These are phyloP conservation scores for Drosophila planitibia DNA, from an alignment of 2,888 invertebrate genomes.

Conservation along the genomic window DNA sequence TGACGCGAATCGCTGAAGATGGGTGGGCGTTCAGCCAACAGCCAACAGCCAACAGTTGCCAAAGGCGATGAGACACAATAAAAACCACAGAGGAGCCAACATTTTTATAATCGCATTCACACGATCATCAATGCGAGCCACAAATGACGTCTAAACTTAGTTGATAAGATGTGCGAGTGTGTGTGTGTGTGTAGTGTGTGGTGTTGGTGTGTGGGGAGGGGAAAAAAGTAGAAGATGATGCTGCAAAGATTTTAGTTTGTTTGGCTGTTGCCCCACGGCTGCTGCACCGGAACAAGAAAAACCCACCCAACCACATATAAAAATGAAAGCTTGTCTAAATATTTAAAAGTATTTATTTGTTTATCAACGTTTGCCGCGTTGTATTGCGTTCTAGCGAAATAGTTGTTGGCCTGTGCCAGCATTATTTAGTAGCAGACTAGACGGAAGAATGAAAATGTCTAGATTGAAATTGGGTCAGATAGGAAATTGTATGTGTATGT, in stretches of 20 bases:
- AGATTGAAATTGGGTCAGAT: slow-evolving; percentile 36
- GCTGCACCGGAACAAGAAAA: slow-evolving; percentile 51
- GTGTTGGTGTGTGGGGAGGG: background rate
- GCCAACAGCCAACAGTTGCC: slow-evolving; percentile 35
- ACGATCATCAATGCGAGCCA: slow-evolving; percentile 11
- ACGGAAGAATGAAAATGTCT: slow-evolving; percentile 38
- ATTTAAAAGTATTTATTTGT: slow-evolving; percentile 51
- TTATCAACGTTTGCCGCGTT: slow-evolving; percentile 34
- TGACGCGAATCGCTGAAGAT: slow-evolving; percentile 35
- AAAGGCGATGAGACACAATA: slow-evolving; percentile 19
- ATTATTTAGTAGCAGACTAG: slow-evolving; percentile 9
- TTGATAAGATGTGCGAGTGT: slow-evolving; percentile 11
- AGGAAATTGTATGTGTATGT: slow-evolving; percentile 10
- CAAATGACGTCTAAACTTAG: slow-evolving; percentile 36
- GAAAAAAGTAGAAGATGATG: background rate
- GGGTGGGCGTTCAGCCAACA: slow-evolving; percentile 49
- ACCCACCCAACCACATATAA: slow-evolving; percentile 6
- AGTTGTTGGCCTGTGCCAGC: slow-evolving; percentile 23
- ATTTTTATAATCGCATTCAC: slow-evolving; percentile 8
- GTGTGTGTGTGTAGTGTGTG: background rate
- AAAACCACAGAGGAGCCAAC: slow-evolving; percentile 1
- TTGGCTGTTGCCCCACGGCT: background rate
- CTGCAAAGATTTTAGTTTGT: slow-evolving; percentile 12
- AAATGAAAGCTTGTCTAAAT: slow-evolving; percentile 51
- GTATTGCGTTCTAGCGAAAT: slow-evolving; percentile 37